phyloP scores from a whole-genome alignment of 2,113 vertebrate genomes.

The Mesocricetus auratus region DNA sequence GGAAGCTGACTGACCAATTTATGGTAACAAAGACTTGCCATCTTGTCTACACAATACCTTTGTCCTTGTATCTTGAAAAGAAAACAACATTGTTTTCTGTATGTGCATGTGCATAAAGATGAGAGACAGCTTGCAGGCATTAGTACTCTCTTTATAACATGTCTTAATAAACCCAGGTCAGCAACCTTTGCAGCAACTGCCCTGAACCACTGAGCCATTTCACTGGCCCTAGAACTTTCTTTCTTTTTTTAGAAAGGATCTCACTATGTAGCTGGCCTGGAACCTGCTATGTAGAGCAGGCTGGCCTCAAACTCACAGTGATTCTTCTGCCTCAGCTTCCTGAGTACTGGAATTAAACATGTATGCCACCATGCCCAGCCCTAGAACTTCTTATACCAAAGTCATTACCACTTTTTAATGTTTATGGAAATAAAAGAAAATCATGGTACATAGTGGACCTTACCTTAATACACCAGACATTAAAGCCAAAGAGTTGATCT shows the following conservation, averaged over 20 bases:
- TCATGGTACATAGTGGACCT: background rate
- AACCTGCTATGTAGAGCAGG: background rate
- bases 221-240: background rate
- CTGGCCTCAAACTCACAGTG: background rate
- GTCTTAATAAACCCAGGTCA: background rate
- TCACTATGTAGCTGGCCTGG: background rate
- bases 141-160: no score
- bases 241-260: background rate
- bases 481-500: constrained; percentile 50
- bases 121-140: background rate
- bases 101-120: background rate
- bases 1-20: constrained; percentile 47
- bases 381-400: constrained; percentile 2
- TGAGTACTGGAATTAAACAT: background rate
- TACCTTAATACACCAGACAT: constrained; percentile 25
- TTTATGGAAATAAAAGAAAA: constrained; percentile 33
- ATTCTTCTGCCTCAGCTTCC: background rate
- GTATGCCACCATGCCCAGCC: background rate
- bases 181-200: background rate
- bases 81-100: background rate
- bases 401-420: background rate
- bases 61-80: constrained; percentile 37
- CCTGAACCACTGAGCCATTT: background rate
- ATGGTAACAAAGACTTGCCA: constrained; percentile 56
- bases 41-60: constrained; percentile 40